Evolutionary conservation across 1,140 invertebrate genomes (phyloP), one percentile per base, ranked within the genome.

Genomic region (Panulirus ornatus): DNA sequence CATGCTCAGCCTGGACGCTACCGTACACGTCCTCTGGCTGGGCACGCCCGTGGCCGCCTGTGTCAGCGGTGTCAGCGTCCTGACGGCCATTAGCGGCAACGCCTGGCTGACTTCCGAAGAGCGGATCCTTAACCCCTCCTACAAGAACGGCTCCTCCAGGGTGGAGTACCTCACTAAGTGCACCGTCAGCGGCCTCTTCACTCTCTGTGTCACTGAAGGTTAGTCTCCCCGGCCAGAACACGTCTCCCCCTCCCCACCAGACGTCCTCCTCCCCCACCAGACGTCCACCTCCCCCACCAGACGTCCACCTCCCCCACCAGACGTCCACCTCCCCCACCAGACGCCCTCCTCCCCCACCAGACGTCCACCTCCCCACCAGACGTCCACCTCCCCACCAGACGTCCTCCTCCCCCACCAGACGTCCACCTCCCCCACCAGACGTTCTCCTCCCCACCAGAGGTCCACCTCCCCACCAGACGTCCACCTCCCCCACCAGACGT

Each of bases 201-300:
- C 87, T 9, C 66, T 88, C 58, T 88, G 87, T n/a, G 42, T 63
- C 8, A 88, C 87, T n/a, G 87, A 88, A 73, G 87, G 87, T 88
- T 14, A 47, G 87, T 83, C 11, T 9, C 27, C 19, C 1, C 51
- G 8, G 36, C 2, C 16, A n/a, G n/a, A n/a, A n/a, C n/a, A n/a
- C n/a, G n/a, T n/a, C n/a, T n/a, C n/a, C n/a, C n/a, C n/a, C n/a
- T n/a, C n/a, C 6, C 58, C 27, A 16, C 58, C 27, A 16, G 2
- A 22, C 58, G 19, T 63, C 58, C 58, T 63, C 58, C 58, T 63
- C 58, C 6, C 27, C 58, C 58, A 22, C 58, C 58, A n/a, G n/a
- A n/a, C 58, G 19, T 63, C 58, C 58, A 22, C 58, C 58, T 63
- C 58, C 58, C 27, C 58, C 58, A 22, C 58, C 58, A n/a, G n/a